A percentile compares a stretch with the other conserved stretches of the same genome.
phyloP scores from a whole-genome alignment of 1,140 invertebrate species.

The Lethocerus indicus region DNA sequence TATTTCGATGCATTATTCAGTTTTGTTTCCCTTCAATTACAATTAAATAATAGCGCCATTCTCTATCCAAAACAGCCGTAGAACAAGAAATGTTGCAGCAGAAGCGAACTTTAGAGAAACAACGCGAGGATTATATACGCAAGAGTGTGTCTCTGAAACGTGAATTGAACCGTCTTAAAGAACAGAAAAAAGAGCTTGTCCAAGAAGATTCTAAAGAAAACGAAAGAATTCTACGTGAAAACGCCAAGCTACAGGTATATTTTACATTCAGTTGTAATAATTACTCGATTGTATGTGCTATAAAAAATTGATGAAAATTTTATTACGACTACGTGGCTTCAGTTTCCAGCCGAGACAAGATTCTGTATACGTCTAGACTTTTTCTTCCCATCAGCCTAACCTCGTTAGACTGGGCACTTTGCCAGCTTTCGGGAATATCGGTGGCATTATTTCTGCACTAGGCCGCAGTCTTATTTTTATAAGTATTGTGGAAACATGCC shows the following conservation, averaged over 20 bases:
- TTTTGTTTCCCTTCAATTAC: too few relatives aligned
- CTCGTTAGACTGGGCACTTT: neutral
- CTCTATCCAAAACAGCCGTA: too few relatives aligned
- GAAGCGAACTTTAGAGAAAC: slow-evolving; percentile 53
- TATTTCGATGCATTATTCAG: too few relatives aligned
- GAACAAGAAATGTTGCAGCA: slow-evolving; percentile 64
- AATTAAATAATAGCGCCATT: too few relatives aligned
- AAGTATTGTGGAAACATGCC: neutral
- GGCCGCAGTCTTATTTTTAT: neutral
- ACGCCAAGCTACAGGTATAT: slow-evolving; percentile 59
- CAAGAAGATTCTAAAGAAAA: slow-evolving; percentile 43
- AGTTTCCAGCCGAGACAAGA: neutral
- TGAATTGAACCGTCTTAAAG: slow-evolving; percentile 54
- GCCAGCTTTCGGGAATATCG: neutral
- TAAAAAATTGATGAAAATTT: neutral
- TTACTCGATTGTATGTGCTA: neutral
- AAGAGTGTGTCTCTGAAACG: slow-evolving; percentile 48
- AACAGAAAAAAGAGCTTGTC: slow-evolving; percentile 54
- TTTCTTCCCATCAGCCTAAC: neutral
- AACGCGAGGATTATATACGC: slow-evolving; percentile 58
- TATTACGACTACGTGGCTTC: neutral
- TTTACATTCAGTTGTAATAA: too few relatives aligned
- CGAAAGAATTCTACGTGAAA: slow-evolving; percentile 53
- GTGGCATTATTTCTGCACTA: neutral
- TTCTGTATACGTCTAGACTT: neutral